Evolutionary conservation across 2,797 vertebrate species (phyloP).

Genomic region (Ctenopoma kingsleyae): DNA sequence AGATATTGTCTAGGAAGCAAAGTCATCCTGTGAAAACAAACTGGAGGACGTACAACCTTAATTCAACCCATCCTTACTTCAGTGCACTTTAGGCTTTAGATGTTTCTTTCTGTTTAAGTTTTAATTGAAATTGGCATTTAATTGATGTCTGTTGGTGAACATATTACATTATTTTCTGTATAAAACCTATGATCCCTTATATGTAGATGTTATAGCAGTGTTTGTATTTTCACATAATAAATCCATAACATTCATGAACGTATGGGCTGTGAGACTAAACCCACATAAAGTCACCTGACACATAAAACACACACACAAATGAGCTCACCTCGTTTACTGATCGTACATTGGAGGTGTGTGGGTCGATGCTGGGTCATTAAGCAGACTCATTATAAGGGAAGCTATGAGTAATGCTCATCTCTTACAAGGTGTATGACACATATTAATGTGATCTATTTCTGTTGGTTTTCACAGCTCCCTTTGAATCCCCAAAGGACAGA

Average conservation of each 20-base stretch:
- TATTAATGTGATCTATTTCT: slow-evolving; percentile 35
- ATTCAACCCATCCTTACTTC: neutral
- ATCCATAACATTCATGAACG: neutral
- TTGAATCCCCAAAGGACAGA: slow-evolving; percentile 15
- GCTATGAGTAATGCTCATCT: slow-evolving; percentile 52
- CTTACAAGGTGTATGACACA: slow-evolving; percentile 31
- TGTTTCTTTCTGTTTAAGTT: neutral
- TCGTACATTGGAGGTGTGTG: slow-evolving; percentile 17
- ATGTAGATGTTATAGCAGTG: neutral
- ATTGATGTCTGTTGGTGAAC: neutral
- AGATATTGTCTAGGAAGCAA: slow-evolving; percentile 66
- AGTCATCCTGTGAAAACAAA: slow-evolving; percentile 1
- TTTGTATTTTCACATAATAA: neutral
- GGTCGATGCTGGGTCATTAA: slow-evolving; percentile 45
- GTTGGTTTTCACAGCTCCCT: slow-evolving; percentile 33
- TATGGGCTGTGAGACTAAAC: neutral
- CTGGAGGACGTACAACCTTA: slow-evolving; percentile 1
- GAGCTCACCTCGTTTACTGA: slow-evolving; percentile 18
- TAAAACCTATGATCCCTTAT: neutral
- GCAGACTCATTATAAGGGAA: slow-evolving; percentile 34
- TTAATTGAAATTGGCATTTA: neutral
- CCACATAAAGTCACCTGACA: slow-evolving; percentile 2
- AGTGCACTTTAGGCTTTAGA: too few species aligned
- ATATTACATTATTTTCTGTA: neutral
- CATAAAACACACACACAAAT: slow-evolving; percentile 1